Base-by-base conservation (phyloP, 1,140 invertebrate genomes). In the Arion vulgaris region DNA sequence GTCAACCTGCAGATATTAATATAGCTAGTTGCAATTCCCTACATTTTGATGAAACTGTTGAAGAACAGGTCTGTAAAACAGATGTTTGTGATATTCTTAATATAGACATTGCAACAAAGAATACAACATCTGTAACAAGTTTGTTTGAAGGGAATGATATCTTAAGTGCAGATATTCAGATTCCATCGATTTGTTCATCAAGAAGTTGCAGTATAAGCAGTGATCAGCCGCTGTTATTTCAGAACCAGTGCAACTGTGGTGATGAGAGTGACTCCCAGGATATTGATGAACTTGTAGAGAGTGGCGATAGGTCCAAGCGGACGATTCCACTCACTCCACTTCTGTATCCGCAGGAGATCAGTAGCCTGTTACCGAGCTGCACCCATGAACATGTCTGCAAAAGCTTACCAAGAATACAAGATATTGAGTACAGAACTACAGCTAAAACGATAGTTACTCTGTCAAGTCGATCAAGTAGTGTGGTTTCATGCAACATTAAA, bases 121-220 rank as follows among this genome's bases (percentile, higher is more conserved):
- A 45, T 41, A 23, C 23, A 13, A 11, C 15, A 17, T 71, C 68
- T 26, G n/a, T n/a, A n/a, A n/a, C n/a, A n/a, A n/a, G n/a, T n/a
- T 34, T 36, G 32, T 4, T 26, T 36, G 9, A n/a, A 7, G 39
- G 4, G 9, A 23, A 19, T 11, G 71, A 72, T n/a, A 38, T 26
- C 11, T 2, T 45, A 9, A 1, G 7, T 41, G 71, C 9, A 28
- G 36, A n/a, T 41, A 23, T 41, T 72, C 71, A n/a, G 23, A 72
- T 26, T n/a, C 32, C 32, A 41, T 66, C 76, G 7, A 28, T 32
- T 13, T 39, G 34, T 34, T 66, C 57, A 9, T 79, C 76, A 23
- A 26, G 76, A 13, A 79, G 57, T n/a, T 38, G 53, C 57, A 79
- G 76, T 34, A 53, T 79, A 4, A 66, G 76, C 76, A 79, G 76